Base-by-base conservation (phyloP, 2,113 vertebrate genomes). In the Nyctereutes procyonoides region DNA sequence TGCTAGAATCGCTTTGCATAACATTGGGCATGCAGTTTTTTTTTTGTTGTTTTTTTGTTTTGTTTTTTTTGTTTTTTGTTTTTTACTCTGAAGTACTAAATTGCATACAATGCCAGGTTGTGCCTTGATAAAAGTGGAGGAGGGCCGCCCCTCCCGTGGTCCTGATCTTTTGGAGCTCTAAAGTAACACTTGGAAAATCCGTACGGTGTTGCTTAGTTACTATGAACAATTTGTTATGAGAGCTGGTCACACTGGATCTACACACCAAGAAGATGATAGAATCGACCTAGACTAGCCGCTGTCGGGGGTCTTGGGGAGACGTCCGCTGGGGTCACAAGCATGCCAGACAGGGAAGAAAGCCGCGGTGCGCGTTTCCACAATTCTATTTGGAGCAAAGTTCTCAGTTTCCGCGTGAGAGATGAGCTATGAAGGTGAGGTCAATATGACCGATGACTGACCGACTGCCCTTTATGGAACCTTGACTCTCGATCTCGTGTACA, bases 1-100 rank as follows among this genome's bases (percentile, higher is more conserved):
- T 99, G 99, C 99, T 99, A 98, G 99, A 99, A 99, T 99, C 98
- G 98, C 99, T 99, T 99, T 99, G 99, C 99, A 99, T 99, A 99
- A 99, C 99, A 99, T 99, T 98, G 98, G 99, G 99, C 99, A 99
- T 99, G 99, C 99, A 99, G 93, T 43, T 43, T 43, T 43, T 43
- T 43, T 43, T 43, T 7, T 43, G 43, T 43, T 43, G 5, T 43
- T 43, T 43, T 43, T 43, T 43, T 43, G 43, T 7, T 43, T n/a
- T n/a, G n/a, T n/a, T 43, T 6, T 43, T 43, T 43, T 6, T 43
- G 4, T 43, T 43, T 43, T 43, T 43, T 43, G 4, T 69, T 99
- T 99, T 99, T 99, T 99, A 99, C 98, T 98, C 99, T 99, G 99
- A 99, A 99, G 98, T 99, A 98, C 99, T 99, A 99, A 99, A 98